Evolutionary conservation across 1,140 invertebrate species (phyloP), one percentile per base, ranked within the genome.

Genomic region (Dendrolimus kikuchii): DNA sequence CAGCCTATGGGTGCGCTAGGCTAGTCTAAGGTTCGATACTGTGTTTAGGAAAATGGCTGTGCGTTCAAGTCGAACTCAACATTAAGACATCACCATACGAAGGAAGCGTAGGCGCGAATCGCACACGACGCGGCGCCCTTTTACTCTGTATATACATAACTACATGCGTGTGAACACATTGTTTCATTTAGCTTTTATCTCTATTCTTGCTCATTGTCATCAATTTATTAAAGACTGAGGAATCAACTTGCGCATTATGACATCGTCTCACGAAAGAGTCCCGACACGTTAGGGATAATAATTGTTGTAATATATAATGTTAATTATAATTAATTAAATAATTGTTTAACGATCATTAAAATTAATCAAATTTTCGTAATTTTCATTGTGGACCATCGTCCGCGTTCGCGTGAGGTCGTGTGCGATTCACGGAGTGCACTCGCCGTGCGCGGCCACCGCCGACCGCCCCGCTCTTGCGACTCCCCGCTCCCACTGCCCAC

Each of bases 141-240:
- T 52, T 55, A 55, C 71, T 61, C 71, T 67, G 69, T 77, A 74
- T 85, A 79, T 81, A 82, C 74, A 85, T 82, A 82, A 68, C 77
- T 72, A 74, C 81, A 82, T 78, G 71, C 23, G 23, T 23, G 23
- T 23, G 23, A 23, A 23, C 23, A 68, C 81, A 81, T 85, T 78
- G 61, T 78, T 75, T 82, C 79, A 82, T 82, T 85, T 81, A 71
- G 70, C 74, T 81, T 78, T 55, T 67, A 43, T 51, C 40, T 76
- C 40, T 76, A 77, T 81, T 78, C 78, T 85, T 80, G 80, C 80
- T 86, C 82, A 86, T 86, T 78, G 80, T 81, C 82, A 86, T 86
- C 82, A 86, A 86, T 83, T 81, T 81, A 82, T 83, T 83, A 86
- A 82, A 86, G 82, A 86, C 82, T 86, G 82, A 86, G 82, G 76